These are phyloP conservation scores for Brachylomia viminalis DNA, from an alignment of 2,888 invertebrate species.

Conservation along the genomic window DNA sequence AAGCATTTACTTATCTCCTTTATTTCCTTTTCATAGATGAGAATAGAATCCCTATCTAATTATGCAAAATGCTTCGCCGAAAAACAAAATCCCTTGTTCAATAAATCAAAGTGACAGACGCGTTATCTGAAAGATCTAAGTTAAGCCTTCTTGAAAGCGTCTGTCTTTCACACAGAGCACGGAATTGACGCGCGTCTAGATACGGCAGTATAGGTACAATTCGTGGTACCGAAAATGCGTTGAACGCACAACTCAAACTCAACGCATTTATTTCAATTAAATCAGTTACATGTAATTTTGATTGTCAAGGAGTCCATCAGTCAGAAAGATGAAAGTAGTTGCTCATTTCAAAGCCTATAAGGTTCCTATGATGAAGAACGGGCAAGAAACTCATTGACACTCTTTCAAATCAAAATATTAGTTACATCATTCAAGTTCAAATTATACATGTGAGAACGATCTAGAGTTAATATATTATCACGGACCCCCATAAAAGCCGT, in stretches of 20 bases:
- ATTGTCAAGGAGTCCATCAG: no score
- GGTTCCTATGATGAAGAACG: no score
- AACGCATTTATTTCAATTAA: no score
- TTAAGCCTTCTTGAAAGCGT: slow-evolving; percentile 50
- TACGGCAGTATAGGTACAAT: not conserved
- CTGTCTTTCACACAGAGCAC: slow-evolving; percentile 24
- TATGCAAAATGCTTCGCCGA: slow-evolving; percentile 37
- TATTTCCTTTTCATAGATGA: slow-evolving; percentile 7
- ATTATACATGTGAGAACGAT: no score
- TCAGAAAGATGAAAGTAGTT: no score
- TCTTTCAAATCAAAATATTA: no score
- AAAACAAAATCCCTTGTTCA: slow-evolving; percentile 52
- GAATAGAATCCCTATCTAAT: slow-evolving; percentile 42
- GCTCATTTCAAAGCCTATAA: no score
- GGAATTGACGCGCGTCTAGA: not conserved
- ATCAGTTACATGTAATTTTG: no score
- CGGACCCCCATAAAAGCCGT: no score
- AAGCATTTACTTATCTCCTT: slow-evolving; percentile 13
- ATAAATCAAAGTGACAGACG: slow-evolving; percentile 54
- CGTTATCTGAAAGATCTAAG: slow-evolving; percentile 44
- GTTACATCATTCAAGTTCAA: no score
- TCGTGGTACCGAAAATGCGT: not conserved
- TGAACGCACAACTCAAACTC: not conserved
- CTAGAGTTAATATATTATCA: no score
- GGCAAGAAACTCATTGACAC: no score